A percentile compares a stretch with the other conserved stretches of the same genome.
Evolutionary conservation across 2,113 vertebrate genomes (phyloP).

Genomic region (Delphinapterus leucas): DNA sequence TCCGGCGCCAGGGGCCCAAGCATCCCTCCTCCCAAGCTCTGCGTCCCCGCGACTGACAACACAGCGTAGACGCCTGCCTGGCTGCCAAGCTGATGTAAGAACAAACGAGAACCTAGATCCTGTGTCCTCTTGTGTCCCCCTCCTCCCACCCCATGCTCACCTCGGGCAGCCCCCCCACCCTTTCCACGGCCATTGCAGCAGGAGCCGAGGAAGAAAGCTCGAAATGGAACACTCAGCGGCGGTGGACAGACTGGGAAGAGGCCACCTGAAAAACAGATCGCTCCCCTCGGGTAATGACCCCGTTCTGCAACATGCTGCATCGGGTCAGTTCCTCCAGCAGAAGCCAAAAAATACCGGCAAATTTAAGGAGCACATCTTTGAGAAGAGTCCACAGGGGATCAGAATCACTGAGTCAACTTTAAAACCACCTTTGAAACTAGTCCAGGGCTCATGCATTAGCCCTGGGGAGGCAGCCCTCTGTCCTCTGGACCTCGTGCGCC

Average conservation of each 20-base stretch:
- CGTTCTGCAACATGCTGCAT: fast-evolving
- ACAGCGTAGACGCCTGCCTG: background rate
- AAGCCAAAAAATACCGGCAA: background rate
- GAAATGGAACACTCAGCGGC: background rate
- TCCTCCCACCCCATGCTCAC: background rate
- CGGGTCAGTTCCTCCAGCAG: fast-evolving
- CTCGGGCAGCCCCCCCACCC: background rate
- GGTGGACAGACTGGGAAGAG: background rate
- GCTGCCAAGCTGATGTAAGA: background rate
- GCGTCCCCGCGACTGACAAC: background rate
- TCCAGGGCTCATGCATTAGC: fast-evolving
- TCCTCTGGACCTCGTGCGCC: background rate
- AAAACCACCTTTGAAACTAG: background rate
- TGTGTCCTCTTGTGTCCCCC: background rate
- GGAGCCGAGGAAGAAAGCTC: background rate
- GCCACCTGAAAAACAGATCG: background rate
- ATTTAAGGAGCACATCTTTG: background rate
- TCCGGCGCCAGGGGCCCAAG: background rate
- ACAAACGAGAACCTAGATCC: fast-evolving
- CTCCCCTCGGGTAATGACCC: background rate
- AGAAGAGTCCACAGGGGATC: background rate
- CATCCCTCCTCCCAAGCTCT: too few relatives aligned
- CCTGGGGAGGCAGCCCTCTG: background rate
- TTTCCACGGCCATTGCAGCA: background rate
- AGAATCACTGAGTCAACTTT: background rate